These are phyloP conservation scores for Onychomys arenicola DNA, from an alignment of 2,797 vertebrate genomes.

Conservation along the genomic window DNA sequence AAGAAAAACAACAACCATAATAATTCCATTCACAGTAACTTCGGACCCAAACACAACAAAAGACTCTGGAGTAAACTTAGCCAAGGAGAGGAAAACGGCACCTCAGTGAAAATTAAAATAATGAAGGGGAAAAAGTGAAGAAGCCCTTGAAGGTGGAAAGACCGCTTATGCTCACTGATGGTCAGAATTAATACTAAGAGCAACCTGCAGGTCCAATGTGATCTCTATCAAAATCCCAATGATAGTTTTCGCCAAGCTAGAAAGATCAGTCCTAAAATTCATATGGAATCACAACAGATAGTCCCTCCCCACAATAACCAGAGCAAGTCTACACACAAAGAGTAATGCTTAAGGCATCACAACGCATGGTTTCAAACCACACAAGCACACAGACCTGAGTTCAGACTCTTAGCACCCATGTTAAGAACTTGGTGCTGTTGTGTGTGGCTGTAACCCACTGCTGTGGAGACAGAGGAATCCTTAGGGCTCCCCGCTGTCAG, in stretches of 20 bases:
- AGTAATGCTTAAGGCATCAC: not conserved
- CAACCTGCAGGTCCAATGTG: not conserved
- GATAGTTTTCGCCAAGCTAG: not conserved
- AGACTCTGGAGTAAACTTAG: not conserved
- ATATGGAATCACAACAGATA: not conserved
- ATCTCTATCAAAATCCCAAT: not conserved
- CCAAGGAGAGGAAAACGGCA: not conserved
- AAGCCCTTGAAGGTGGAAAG: too few species aligned
- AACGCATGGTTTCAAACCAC: not conserved
- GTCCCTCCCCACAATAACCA: not conserved
- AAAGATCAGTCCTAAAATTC: not conserved
- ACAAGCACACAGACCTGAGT: too few species aligned
- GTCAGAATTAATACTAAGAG: too few species aligned
- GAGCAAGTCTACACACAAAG: not conserved
- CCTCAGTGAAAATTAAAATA: not conserved
- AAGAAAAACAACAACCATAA: not conserved
- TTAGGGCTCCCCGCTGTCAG: not conserved
- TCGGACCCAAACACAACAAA: not conserved
- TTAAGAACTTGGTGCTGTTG: not conserved
- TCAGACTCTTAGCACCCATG: not conserved
- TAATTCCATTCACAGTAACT: not conserved
- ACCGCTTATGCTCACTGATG: not conserved
- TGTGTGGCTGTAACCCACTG: not conserved
- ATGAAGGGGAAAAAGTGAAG: not conserved
- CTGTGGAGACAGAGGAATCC: too few species aligned